Percentiles rank a stretch among this genome's conserved stretches.
Evolutionary conservation across 2,888 invertebrate genomes (phyloP).

Genomic region (Trichopria drosophilae): DNA sequence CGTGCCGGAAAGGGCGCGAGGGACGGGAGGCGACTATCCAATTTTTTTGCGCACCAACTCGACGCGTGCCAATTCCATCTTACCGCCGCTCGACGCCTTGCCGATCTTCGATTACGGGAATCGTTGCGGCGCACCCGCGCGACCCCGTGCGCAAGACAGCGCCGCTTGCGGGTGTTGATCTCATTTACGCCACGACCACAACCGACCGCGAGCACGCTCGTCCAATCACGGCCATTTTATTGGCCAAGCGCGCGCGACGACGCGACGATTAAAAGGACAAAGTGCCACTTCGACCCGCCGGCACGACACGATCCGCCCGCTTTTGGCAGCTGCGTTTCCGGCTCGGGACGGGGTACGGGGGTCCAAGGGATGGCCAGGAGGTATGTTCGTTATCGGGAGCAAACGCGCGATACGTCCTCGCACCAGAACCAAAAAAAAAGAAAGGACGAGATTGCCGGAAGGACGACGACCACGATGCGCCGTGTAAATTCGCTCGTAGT

Average conservation of each 20-base stretch:
- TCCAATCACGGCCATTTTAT: conserved; percentile 51
- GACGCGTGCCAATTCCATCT: conserved; percentile 34
- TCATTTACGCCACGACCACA: neutral
- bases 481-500: conserved; percentile 38
- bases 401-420: conserved; percentile 16
- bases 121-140: conserved; percentile 8
- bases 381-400: conserved; percentile 32
- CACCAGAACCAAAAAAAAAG: conserved; percentile 11
- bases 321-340: neutral
- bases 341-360: neutral
- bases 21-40: too few species aligned
- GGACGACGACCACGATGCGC: conserved; percentile 29
- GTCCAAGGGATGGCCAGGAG: too few species aligned
- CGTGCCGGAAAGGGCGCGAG: too few species aligned
- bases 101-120: too few species aligned
- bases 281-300: neutral
- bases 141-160: neutral
- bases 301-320: neutral
- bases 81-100: neutral
- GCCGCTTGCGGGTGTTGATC: too few species aligned
- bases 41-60: conserved; percentile 44
- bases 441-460: conserved; percentile 9
- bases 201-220: conserved; percentile 21
- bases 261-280: conserved; percentile 24
- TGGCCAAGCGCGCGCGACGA: too few species aligned